phyloP scores from a whole-genome alignment of 2,888 invertebrate species.

The Plagodis pulveraria region DNA sequence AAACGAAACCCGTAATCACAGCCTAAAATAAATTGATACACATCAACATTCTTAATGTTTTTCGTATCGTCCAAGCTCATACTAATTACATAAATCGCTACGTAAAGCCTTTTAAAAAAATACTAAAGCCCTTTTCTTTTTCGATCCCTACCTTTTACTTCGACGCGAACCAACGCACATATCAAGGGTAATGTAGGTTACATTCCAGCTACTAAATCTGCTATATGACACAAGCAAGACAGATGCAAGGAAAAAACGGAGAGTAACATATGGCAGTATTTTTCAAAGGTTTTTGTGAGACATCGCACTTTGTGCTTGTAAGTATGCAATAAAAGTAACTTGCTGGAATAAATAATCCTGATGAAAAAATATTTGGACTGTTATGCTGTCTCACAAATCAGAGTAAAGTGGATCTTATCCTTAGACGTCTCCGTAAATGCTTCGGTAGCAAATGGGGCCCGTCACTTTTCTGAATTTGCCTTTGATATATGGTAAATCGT shows the following conservation, averaged over 20 bases:
- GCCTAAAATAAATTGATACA: not conserved
- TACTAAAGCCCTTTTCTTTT: constrained; percentile 16
- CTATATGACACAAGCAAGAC: constrained; percentile 50
- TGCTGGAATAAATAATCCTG: constrained; percentile 67
- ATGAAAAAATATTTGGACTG: constrained; percentile 65
- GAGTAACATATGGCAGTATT: constrained; percentile 61
- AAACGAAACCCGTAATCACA: not conserved
- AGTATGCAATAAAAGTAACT: constrained; percentile 68
- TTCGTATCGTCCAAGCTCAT: constrained; percentile 9
- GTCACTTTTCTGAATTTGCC: constrained; percentile 31
- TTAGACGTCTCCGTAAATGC: constrained; percentile 49
- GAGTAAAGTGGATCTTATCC: constrained; percentile 56
- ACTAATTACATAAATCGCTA: constrained; percentile 25
- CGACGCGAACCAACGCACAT: constrained; percentile 25
- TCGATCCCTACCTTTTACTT: constrained; percentile 21
- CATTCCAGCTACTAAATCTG: constrained; percentile 42
- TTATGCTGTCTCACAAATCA: constrained; percentile 66
- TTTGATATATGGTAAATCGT: constrained; percentile 19
- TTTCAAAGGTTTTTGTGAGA: constrained; percentile 65
- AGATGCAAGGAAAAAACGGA: constrained; percentile 52
- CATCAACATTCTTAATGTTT: not conserved
- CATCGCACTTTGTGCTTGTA: constrained; percentile 61
- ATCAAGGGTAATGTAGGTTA: constrained; percentile 28
- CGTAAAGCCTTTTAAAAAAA: constrained; percentile 13
- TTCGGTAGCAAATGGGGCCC: constrained; percentile 39